Percentiles rank a stretch among this genome's conserved stretches.
These are phyloP conservation scores for Regulus satrapa DNA, from an alignment of 2,113 vertebrate species.

Conservation along the genomic window DNA sequence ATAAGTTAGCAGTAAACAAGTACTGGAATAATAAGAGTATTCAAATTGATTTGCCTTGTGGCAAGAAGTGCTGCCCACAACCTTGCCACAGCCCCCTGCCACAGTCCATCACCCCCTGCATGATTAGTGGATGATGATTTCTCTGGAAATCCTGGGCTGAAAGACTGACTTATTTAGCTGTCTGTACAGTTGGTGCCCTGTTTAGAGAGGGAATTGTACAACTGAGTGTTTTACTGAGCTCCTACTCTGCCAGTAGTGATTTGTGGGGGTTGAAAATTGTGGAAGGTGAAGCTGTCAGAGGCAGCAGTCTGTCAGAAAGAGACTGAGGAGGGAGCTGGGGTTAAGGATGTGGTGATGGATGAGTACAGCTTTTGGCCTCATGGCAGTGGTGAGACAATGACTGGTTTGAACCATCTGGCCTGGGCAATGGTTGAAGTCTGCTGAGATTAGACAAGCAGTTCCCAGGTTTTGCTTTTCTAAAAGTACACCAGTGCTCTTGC, in stretches of 20 bases:
- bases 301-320: background rate
- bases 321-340: background rate
- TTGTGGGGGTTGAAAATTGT: background rate
- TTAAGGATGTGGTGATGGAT: background rate
- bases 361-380: background rate
- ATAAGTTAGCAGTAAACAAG: conserved; percentile 1
- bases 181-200: background rate
- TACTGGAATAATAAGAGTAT: background rate
- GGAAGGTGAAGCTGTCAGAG: background rate
- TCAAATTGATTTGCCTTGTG: background rate
- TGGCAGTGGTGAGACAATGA: background rate
- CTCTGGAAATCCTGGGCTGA: background rate
- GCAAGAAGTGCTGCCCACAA: background rate
- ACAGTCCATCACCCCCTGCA: rapidly evolving
- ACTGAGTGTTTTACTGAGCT: background rate
- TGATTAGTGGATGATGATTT: background rate
- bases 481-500: background rate
- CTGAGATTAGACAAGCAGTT: background rate
- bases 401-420: background rate
- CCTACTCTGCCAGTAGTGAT: background rate
- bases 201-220: background rate
- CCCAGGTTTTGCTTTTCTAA: background rate
- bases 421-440: background rate
- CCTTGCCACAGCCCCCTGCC: background rate
- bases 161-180: background rate